Evolutionary conservation across 1,140 invertebrate genomes (phyloP).

Genomic region (Cydia amplana): DNA sequence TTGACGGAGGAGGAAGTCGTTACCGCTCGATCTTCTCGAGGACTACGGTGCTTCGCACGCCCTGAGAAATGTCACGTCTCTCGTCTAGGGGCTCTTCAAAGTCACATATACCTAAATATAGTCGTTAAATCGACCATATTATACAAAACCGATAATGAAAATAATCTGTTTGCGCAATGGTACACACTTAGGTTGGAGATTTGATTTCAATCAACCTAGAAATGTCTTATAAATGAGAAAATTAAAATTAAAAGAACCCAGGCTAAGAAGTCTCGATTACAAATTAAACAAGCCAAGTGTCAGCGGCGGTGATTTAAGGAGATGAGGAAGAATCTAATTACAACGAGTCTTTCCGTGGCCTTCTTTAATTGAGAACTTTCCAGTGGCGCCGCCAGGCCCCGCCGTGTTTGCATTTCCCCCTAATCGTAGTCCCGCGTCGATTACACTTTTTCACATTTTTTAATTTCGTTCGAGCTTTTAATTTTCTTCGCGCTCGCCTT

Average conservation of each 20-base stretch:
- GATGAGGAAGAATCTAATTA: constrained; percentile 79
- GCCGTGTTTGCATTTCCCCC: constrained; percentile 61
- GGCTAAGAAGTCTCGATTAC: constrained; percentile 78
- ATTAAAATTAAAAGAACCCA: constrained; percentile 69
- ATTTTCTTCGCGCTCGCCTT: constrained; percentile 75
- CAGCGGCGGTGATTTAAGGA: constrained; percentile 72
- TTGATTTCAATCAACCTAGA: constrained; percentile 57
- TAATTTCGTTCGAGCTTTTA: constrained; percentile 77
- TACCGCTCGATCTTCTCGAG: constrained; percentile 5
- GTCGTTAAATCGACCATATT: not conserved
- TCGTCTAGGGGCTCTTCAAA: not conserved
- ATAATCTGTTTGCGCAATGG: not conserved
- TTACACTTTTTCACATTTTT: constrained; percentile 79
- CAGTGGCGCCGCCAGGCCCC: constrained; percentile 40
- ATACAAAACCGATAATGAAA: not conserved
- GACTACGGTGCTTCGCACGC: not conserved
- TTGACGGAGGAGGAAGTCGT: constrained; percentile 10
- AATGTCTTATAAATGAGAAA: constrained; percentile 57
- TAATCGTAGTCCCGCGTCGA: constrained; percentile 67
- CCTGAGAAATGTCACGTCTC: constrained; percentile 13
- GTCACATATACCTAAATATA: too few relatives aligned
- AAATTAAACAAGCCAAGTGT: constrained; percentile 75
- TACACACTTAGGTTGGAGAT: constrained; percentile 39
- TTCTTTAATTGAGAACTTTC: constrained; percentile 77
- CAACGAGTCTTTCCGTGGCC: constrained; percentile 67